Evolutionary conservation across 2,113 vertebrate species (phyloP), one percentile per base, ranked within the genome.

Genomic region (Mandrillus leucophaeus): DNA sequence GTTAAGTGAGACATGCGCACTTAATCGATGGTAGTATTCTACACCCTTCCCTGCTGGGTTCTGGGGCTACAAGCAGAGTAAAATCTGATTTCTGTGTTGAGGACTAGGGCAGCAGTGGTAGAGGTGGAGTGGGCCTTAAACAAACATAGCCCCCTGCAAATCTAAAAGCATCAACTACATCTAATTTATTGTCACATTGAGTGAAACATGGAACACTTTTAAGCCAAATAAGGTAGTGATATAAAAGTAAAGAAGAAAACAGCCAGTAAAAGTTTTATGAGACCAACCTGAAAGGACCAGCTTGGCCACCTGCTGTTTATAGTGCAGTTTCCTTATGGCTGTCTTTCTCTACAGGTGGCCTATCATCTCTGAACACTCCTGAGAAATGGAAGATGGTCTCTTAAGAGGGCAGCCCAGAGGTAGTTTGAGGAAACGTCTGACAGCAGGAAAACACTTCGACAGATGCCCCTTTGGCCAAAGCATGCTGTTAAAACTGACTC

Each of bases 401-500:
- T 3, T 3, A 22, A 40, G 32, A 40, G 13, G 70, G 92, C 83
- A 94, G 38, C 52, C 87, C 96, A 72, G 25, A n/a, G 22, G 61
- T 35, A 6, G 3, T 57, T 92, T 83, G 52, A 0, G 82, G 84
- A 88, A 93, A 40, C 5, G 13, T 35, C 23, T 45, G 45, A 78
- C 11, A 40, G 91, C 32, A 76, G 40, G 84, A 86, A 16, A 83
- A 81, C 10, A 30, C 27, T 72, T 48, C 11, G 10, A 27, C 82
- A 38, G 66, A 79, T 2, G 50, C 25, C 18, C 43, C 1, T n/a
- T 5, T 30, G 88, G 50, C 85, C 73, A 78, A 75, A 94, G 61
- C 30, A 4, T 52, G 70, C 1, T 0, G 16, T 48, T 97, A 50
- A 55, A 93, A 52, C 93, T 93, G 96, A 94, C 72, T 96, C 95